Conservation (phyloP, 2,113 vertebrate species). For the Oryzias melastigma region DNA sequence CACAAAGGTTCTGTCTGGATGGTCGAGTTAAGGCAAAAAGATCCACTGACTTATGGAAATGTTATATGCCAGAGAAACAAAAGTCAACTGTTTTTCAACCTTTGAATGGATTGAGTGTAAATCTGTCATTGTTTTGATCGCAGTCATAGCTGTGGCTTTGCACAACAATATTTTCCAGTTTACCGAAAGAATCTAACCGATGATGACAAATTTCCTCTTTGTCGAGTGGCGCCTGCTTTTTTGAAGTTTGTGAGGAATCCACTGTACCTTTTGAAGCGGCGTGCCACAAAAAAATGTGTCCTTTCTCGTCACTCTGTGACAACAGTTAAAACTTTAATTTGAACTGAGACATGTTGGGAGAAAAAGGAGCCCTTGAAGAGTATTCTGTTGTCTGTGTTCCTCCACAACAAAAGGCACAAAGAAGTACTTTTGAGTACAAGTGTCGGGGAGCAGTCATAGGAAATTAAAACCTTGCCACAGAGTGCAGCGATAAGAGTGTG, state of each 20-base stretch:
- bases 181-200: conserved; percentile 2
- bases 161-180: conserved; percentile 7
- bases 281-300: conserved; percentile 3
- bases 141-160: conserved; percentile 16
- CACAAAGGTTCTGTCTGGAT: conserved; percentile 19
- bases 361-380: conserved; percentile 9
- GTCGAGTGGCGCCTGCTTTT: conserved; percentile 8
- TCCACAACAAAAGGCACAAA: conserved; percentile 1
- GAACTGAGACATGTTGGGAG: neutral
- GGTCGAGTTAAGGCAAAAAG: conserved; percentile 1
- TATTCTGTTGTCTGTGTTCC: conserved; percentile 9
- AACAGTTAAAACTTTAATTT: conserved; percentile 29
- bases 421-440: conserved; percentile 24
- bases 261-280: neutral
- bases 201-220: neutral
- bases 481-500: conserved; percentile 19
- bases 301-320: conserved; percentile 6
- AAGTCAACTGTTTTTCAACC: conserved; percentile 12
- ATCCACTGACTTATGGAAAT: conserved; percentile 1
- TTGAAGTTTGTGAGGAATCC: conserved; percentile 16
- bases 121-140: neutral
- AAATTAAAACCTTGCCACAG: conserved; percentile 53
- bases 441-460: conserved; percentile 41
- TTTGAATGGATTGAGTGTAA: conserved; percentile 2
- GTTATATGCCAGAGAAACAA: conserved; percentile 7